Conservation (phyloP, 2,888 invertebrate genomes). For the Mesoligia furuncula region DNA sequence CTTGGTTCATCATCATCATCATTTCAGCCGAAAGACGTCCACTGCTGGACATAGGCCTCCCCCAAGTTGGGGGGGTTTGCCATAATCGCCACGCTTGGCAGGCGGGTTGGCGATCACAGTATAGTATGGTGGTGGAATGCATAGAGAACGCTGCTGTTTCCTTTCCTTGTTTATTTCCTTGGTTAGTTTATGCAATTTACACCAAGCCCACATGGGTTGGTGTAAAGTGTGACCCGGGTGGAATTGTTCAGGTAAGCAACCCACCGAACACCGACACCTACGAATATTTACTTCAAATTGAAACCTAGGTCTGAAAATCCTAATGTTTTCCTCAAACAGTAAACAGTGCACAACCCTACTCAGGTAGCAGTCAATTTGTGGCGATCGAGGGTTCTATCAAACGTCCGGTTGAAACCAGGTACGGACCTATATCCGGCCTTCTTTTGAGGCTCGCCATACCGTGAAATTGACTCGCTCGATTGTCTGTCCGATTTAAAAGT, state of each 20-base stretch:
- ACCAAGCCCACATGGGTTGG: not conserved
- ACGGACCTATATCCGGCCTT: slow-evolving; percentile 66
- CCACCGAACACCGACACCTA: not conserved
- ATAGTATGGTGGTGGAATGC: too few species aligned
- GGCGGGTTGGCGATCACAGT: too few species aligned
- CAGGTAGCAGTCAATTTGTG: slow-evolving; percentile 74
- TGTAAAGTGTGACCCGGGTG: not conserved
- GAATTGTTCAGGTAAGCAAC: not conserved
- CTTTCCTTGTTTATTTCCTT: too few species aligned
- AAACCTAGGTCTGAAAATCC: slow-evolving; percentile 20
- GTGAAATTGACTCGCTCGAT: slow-evolving; percentile 86
- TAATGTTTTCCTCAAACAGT: slow-evolving; percentile 53
- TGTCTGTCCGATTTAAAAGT: slow-evolving; percentile 79
- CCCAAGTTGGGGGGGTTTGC: too few species aligned
- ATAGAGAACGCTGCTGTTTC: too few species aligned
- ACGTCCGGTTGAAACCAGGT: slow-evolving; percentile 75
- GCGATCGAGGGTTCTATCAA: slow-evolving; percentile 69
- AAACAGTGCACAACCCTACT: slow-evolving; percentile 62
- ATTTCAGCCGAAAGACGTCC: too few species aligned
- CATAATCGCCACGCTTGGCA: too few species aligned
- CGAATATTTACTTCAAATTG: slow-evolving; percentile 43
- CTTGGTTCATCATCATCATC: too few species aligned
- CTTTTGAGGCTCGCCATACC: slow-evolving; percentile 79
- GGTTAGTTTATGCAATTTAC: not conserved
- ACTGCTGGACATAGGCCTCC: too few species aligned